Base-by-base conservation (phyloP, 2,888 invertebrate genomes). In the Congeria kusceri region DNA sequence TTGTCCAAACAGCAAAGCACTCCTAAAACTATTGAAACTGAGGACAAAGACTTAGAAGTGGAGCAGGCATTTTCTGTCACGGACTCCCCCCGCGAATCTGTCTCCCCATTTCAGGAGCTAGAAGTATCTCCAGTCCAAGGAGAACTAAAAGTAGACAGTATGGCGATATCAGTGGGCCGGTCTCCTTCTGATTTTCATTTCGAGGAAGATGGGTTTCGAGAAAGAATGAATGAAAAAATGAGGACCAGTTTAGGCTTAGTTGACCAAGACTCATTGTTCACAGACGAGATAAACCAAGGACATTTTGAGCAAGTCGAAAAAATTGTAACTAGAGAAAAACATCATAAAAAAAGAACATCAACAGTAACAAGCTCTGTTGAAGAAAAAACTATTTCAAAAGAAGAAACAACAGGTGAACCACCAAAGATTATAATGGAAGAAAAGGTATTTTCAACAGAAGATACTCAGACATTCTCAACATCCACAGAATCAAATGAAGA, bases 121-220 rank as follows among this genome's bases (percentile, higher is more conserved):
- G 89, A 88, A 11, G 76, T 91, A 28, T 91, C 91, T 15, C 91
- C 91, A 57, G 81, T 90, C 39, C 87, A 87, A 62, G 88, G 86
- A 44, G 77, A 79, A 56, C 65, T 85, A 9, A 81, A 77, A 23
- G 67, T 89, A 46, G 76, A 86, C 27, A 84, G 88, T 39, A 86
- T 85, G 80, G 65, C 79, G 11, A 81, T 91, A 13, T 86, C 87
- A 49, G 88, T 92, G n/a, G 92, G 92, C 5, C 79, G 89, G 20
- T 92, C 92, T 13, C 92, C 92, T 23, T 91, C 91, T 44, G 92
- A 92, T 53, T 84, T 86, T 66, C 76, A 63, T 28, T 73, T 70
- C 57, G 85, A 85, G 53, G 23, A 63, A 49, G 83, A 82, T n/a
- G 86, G 84, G 53, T 64, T 77, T 27, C 75, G 66, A 18, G 63